Base-by-base conservation (phyloP, 2,797 vertebrate species). In the Takifugu ocellatus region DNA sequence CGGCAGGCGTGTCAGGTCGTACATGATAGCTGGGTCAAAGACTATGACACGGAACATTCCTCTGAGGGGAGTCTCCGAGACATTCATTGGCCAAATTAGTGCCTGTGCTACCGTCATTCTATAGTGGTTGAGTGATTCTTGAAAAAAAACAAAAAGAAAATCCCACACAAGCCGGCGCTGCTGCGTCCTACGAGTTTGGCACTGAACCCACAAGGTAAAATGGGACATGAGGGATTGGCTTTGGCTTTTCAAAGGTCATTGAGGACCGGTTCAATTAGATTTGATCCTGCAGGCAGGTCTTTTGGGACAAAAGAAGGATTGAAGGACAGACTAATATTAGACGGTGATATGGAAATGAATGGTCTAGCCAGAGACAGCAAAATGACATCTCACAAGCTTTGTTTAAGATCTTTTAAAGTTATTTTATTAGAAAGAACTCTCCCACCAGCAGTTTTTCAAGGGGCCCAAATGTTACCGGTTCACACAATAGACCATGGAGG, bases 281-380 rank as follows among this genome's bases (percentile, higher is more conserved):
- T 61, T 60, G 49, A 76, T 77, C 63, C 58, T 51, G 67, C 44
- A 24, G 15, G 48, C 48, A 44, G 31, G 50, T 62, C 53, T 75
- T 59, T 68, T 65, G 68, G 70, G 54, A 77, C 59, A 50, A 58
- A 57, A 50, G 80, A 68, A 56, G 48, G 56, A 73, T 49, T 82
- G 78, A 84, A 88, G 81, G 85, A 83, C 79, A 67, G 61, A 66
- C 76, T 84, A 87, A 84, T 83, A 87, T 84, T 85, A 86, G 77
- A 79, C 65, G 57, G 71, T 75, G 60, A 74, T 66, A 56, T 63
- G 73, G 71, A 57, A 79, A 61, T 45, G 14, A 53, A 51, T 70
- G 67, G 56, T 42, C 33, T 51, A 48, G 48, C 31, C 43, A 70
- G 50, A 59, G 56, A 78, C 63, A 66, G 52, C 53, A 50, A 42